Percentiles rank a stretch among this genome's conserved stretches.
Evolutionary conservation across 2,888 invertebrate genomes (phyloP).

Genomic region (Malachius bipustulatus): DNA sequence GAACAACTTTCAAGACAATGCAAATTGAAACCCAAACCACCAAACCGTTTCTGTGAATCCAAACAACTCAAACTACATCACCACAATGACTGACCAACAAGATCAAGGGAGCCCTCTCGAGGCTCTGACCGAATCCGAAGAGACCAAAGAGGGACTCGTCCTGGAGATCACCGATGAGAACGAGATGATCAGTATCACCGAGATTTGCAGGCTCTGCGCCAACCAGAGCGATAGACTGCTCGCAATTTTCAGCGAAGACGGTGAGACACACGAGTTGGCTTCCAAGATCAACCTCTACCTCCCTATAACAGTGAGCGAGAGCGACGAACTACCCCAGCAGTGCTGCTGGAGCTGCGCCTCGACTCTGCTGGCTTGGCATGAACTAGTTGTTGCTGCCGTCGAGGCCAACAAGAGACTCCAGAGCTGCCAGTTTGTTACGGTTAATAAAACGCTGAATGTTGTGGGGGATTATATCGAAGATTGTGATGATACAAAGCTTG

Average conservation of each 20-base stretch:
- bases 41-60: too few species aligned
- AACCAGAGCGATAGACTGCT: constrained; percentile 32
- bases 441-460: too few species aligned
- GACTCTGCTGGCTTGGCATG: constrained; percentile 52
- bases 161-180: too few species aligned
- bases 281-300: constrained; percentile 52
- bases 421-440: constrained; percentile 26
- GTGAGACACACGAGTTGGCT: constrained; percentile 45
- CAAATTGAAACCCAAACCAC: too few species aligned
- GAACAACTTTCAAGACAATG: too few species aligned
- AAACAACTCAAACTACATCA: too few species aligned
- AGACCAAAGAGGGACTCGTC: too few species aligned
- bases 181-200: constrained; percentile 1
- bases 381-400: constrained; percentile 43
- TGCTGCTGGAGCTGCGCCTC: constrained; percentile 55
- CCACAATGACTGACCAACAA: too few species aligned
- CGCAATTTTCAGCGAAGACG: constrained; percentile 52
- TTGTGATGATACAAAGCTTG: too few species aligned
- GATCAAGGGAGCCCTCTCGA: too few species aligned
- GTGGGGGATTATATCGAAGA: too few species aligned
- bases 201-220: constrained; percentile 26
- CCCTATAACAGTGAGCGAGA: constrained; percentile 45
- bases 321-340: constrained; percentile 45
- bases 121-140: too few species aligned
- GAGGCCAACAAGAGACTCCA: constrained; percentile 42